A percentile compares a stretch with the other conserved stretches of the same genome.
phyloP scores from a whole-genome alignment of 1,140 invertebrate species.

The Trichonephila clavipes region DNA sequence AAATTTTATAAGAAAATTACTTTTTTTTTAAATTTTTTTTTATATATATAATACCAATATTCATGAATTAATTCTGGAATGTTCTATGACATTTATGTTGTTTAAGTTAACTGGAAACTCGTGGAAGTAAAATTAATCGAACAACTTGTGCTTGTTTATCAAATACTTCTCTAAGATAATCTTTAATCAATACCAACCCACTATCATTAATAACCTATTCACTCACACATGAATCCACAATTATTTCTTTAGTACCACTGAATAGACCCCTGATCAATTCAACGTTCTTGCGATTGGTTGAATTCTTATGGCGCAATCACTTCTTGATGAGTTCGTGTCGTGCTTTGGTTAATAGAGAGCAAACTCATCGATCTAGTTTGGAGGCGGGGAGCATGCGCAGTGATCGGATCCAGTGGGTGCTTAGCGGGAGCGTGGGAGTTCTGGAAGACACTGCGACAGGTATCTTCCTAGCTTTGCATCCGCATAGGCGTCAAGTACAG shows the following conservation, averaged over 20 bases:
- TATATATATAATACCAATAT: too few species aligned
- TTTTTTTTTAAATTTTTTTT: too few species aligned
- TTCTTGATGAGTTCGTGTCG: not conserved
- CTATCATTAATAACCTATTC: not conserved
- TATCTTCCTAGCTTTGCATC: slow-evolving; percentile 23
- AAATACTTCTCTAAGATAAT: too few species aligned
- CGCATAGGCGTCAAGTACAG: slow-evolving; percentile 40
- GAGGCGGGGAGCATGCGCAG: not conserved
- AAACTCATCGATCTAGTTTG: slow-evolving; percentile 19
- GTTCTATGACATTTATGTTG: too few species aligned
- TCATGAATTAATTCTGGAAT: too few species aligned
- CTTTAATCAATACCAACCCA: too few species aligned
- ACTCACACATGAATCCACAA: not conserved
- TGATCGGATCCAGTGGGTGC: not conserved
- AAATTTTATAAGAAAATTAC: too few species aligned
- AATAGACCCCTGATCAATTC: not conserved
- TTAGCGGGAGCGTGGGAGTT: slow-evolving; percentile 47
- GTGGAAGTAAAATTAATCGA: too few species aligned
- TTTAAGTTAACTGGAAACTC: too few species aligned
- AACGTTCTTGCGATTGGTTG: not conserved
- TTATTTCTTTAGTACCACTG: not conserved
- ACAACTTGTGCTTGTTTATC: too few species aligned
- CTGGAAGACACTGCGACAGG: slow-evolving; percentile 36
- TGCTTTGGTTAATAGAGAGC: slow-evolving; percentile 34
- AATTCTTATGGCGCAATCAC: slow-evolving; percentile 4